Evolutionary conservation across 2,888 invertebrate species (phyloP).

Genomic region (Drosophila histrio): DNA sequence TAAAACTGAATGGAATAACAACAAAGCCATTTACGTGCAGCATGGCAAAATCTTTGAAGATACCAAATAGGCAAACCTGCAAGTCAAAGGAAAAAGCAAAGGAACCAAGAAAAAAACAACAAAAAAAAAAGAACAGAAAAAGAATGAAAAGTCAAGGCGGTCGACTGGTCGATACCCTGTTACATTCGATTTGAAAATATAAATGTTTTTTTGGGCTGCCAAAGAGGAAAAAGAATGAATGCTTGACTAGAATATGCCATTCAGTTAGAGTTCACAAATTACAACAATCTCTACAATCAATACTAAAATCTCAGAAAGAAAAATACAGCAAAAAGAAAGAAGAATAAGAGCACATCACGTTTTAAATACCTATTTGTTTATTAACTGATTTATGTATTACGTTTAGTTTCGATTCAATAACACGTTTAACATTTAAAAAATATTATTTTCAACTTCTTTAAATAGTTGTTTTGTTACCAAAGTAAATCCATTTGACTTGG

Average conservation of each 20-base stretch:
- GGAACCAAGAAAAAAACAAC: neutral
- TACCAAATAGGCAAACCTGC: constrained; percentile 43
- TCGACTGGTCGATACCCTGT: neutral
- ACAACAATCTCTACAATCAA: too few relatives aligned
- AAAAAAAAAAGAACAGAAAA: neutral
- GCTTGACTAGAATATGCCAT: neutral
- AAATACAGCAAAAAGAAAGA: too few relatives aligned
- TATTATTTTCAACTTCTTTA: too few relatives aligned
- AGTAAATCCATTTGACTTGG: too few relatives aligned
- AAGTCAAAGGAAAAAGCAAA: constrained; percentile 33
- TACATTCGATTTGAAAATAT: neutral
- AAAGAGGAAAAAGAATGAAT: neutral
- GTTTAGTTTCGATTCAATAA: too few relatives aligned
- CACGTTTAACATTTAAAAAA: too few relatives aligned
- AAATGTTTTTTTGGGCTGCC: neutral
- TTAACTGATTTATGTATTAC: too few relatives aligned
- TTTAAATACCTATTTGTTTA: too few relatives aligned
- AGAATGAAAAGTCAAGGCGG: neutral
- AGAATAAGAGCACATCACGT: too few relatives aligned
- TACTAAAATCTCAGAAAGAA: too few relatives aligned
- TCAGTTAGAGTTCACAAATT: too few relatives aligned
- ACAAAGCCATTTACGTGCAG: constrained; percentile 60
- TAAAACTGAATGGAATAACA: constrained; percentile 34
- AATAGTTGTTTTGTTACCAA: too few relatives aligned
- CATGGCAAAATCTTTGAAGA: constrained; percentile 50